Percentiles rank a stretch among this genome's conserved stretches.
Conservation (phyloP, 2,888 invertebrate species). For the Yponomeuta evonymella region DNA sequence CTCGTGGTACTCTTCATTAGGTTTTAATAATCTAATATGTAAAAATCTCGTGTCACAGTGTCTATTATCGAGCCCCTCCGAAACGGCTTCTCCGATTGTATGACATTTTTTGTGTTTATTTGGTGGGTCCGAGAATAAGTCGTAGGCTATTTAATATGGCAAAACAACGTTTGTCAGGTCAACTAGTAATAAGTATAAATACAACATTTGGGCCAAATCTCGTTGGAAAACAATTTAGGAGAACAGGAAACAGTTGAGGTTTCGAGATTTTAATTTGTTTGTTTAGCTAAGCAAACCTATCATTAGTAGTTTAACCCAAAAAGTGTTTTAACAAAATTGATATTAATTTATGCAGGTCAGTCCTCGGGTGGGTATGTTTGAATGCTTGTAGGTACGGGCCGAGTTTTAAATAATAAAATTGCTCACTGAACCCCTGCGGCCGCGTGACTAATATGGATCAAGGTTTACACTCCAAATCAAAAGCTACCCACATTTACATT, state of each 20-base stretch:
- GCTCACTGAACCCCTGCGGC: background rate
- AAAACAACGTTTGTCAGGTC: too few species aligned
- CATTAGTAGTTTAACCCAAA: background rate
- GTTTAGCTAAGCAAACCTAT: background rate
- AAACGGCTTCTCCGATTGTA: too few species aligned
- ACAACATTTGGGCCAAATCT: background rate
- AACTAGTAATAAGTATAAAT: too few species aligned
- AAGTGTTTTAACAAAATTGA: conserved; percentile 17
- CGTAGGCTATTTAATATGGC: too few species aligned
- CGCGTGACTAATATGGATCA: background rate
- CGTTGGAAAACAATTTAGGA: background rate
- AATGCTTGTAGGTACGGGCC: conserved; percentile 6
- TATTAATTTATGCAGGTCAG: conserved; percentile 18
- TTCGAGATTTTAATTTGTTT: conserved; percentile 2
- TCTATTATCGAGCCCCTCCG: too few species aligned
- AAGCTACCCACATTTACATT: too few species aligned
- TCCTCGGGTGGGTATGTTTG: conserved; percentile 14
- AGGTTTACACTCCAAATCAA: background rate
- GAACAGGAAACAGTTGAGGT: conserved; percentile 1
- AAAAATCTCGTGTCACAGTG: too few species aligned
- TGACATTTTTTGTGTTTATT: too few species aligned
- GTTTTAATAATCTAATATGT: too few species aligned
- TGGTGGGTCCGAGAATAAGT: too few species aligned
- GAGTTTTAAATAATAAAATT: conserved; percentile 11
- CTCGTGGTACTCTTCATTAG: too few species aligned